Base-by-base conservation (phyloP, 2,888 invertebrate species). In the Dexiosoma caninum region DNA sequence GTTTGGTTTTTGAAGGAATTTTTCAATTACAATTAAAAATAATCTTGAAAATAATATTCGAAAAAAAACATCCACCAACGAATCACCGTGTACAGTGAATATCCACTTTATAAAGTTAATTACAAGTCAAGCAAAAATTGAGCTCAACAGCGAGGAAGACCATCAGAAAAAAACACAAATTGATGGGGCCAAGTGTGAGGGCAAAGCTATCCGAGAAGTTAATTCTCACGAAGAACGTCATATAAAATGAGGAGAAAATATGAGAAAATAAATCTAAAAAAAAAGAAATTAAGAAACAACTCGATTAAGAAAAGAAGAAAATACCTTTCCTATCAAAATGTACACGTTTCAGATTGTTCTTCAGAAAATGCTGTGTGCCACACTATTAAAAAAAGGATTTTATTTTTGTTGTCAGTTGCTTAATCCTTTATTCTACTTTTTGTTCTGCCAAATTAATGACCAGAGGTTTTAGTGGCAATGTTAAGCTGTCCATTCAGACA, bases 51-150 rank as follows among this genome's bases (percentile, higher is more conserved):
- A n/a, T n/a, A n/a, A n/a, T n/a, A n/a, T n/a, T n/a, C n/a, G n/a
- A n/a, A 27, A 0, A 6, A 8, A 30, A 51, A 49, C n/a, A 9
- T 2, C 27, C 14, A 0, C 19, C 2, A 51, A 8, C 6, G 27
- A n/a, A 49, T n/a, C 10, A 49, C 14, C 6, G 0, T 10, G 7
- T 32, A 46, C n/a, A n/a, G 10, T n/a, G 21, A 66, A 59, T n/a
- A n/a, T 8, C 30, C 49, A 69, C 51, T 79, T 57, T 23, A 14
- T 9, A 57, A 64, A 64, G 44, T 79, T 79, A 75, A 79, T 79
- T 75, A 69, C 69, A 74, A 59, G 37, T 35, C 37, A 51, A 49
- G 35, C 35, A 64, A 35, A 64, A 70, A 70, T 69, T 75, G 69
- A 69, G 64, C 64, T 49, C 40, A 57, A 74, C 42, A 40, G 37